Evolutionary conservation across 1,140 invertebrate genomes (phyloP).

Genomic region (Drosophila ogumai): DNA sequence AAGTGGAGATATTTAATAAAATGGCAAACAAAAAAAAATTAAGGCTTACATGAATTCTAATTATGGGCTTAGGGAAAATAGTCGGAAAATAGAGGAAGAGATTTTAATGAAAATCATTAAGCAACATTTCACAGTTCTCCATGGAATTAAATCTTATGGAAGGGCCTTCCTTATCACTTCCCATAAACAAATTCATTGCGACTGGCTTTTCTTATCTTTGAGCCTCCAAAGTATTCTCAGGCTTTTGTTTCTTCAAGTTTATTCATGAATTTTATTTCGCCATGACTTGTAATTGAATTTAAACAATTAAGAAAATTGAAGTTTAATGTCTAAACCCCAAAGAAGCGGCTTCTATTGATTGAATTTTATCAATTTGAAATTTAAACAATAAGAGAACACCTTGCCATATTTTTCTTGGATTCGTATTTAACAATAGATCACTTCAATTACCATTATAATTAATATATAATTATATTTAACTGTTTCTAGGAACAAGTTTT

Average conservation of each 20-base stretch:
- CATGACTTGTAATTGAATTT: constrained; percentile 9
- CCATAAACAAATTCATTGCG: constrained; percentile 1
- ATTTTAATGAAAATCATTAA: neutral
- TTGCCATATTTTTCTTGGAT: neutral
- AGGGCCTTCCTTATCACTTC: constrained; percentile 5
- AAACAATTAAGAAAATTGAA: neutral
- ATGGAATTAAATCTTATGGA: neutral
- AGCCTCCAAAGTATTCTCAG: constrained; percentile 20
- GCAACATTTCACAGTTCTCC: neutral
- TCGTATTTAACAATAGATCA: neutral
- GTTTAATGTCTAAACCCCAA: neutral
- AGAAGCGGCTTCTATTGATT: neutral
- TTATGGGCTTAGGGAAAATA: neutral
- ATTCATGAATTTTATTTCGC: constrained; percentile 23
- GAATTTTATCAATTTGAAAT: neutral
- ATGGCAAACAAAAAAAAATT: neutral
- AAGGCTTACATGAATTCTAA: neutral
- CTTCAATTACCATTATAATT: neutral
- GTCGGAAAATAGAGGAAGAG: neutral
- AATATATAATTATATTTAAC: constrained; percentile 6
- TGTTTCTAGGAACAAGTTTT: neutral
- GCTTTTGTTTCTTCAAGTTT: constrained; percentile 13
- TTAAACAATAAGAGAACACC: neutral
- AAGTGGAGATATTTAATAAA: constrained; percentile 25
- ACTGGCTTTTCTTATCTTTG: constrained; percentile 10